Evolutionary conservation across 2,113 vertebrate genomes (phyloP), one percentile per base, ranked within the genome.

Genomic region (Lagopus muta): DNA sequence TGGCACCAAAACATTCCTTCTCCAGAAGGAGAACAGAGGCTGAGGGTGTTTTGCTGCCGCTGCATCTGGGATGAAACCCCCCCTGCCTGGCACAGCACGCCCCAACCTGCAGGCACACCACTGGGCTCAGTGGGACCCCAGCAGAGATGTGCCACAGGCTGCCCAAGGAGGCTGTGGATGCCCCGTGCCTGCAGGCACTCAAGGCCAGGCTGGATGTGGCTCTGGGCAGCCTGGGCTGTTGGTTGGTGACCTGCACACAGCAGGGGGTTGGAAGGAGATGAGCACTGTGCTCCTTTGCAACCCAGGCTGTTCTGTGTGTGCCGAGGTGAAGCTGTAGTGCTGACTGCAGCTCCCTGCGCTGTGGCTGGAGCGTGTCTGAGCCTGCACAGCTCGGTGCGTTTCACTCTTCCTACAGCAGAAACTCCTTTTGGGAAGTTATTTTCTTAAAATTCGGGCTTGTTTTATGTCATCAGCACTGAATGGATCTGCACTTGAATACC

Each of bases 401-500:
- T 65, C 10, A 6, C 32, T 20, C 77, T 64, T 3, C 61, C 80
- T 34, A 6, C 88, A 25, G 3, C 6, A 66, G 62, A 61, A 82
- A 47, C 81, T 90, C 50, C 60, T 52, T 6, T 5, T 55, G 74
- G 48, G 72, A 80, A 24, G 52, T n/a, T 40, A 2, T 16, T 64
- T 40, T 28, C 42, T 77, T 73, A 12, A n/a, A n/a, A 55, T 43
- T 7, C 4, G 34, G 42, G 43, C 1, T n/a, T 17, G 42, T 24
- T 62, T 62, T 13, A 21, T 66, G 65, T n/a, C 48, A 5, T 32
- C 28, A 42, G 20, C 77, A 47, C 47, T 24, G 66, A 40, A 16
- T 8, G 17, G 32, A 19, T 20, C 28, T 57, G n/a, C 3, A 4
- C 64, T 0, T 0, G 32, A 61, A 20, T 34, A 25, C 32, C 61